Conservation (phyloP, 2,888 invertebrate genomes). For the Dichetophora obliterata region DNA sequence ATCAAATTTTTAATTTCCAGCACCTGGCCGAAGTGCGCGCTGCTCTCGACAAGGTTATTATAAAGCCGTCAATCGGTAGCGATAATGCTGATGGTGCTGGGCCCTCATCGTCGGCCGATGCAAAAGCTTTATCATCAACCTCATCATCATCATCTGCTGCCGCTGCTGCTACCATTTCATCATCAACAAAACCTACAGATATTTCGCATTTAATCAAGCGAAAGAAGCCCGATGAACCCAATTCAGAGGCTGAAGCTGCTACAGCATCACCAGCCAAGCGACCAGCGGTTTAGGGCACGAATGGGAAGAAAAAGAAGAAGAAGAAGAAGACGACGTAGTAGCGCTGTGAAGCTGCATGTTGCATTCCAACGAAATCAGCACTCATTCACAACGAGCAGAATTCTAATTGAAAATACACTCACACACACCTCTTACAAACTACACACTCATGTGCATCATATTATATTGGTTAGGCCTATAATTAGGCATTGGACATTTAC, state of each 20-base stretch:
- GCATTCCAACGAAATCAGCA: slow-evolving; percentile 40
- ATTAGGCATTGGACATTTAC: background rate
- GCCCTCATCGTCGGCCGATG: slow-evolving; percentile 53
- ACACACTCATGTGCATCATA: slow-evolving; percentile 2
- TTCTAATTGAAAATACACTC: slow-evolving; percentile 25
- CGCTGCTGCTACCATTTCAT: slow-evolving; percentile 67
- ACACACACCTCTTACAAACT: slow-evolving; percentile 28
- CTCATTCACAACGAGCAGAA: background rate
- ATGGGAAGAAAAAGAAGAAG: slow-evolving; percentile 15
- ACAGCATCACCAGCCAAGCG: slow-evolving; percentile 74
- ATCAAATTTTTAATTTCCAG: slow-evolving; percentile 53
- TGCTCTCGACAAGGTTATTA: slow-evolving; percentile 62
- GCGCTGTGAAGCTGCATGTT: slow-evolving; percentile 12
- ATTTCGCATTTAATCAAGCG: slow-evolving; percentile 86
- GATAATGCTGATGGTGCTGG: slow-evolving; percentile 51
- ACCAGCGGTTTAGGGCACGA: slow-evolving; percentile 66
- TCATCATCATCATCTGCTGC: slow-evolving; percentile 49
- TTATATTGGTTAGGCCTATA: background rate
- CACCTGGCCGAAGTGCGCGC: slow-evolving; percentile 67
- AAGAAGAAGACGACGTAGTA: slow-evolving; percentile 29
- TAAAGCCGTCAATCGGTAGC: slow-evolving; percentile 55
- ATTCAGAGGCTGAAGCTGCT: slow-evolving; percentile 67
- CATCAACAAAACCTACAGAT: slow-evolving; percentile 76
- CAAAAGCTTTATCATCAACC: slow-evolving; percentile 47
- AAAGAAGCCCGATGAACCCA: slow-evolving; percentile 76